Percentiles rank a stretch among this genome's conserved stretches.
Conservation (phyloP, 2,797 vertebrate species). For the Spatula versicolor region DNA sequence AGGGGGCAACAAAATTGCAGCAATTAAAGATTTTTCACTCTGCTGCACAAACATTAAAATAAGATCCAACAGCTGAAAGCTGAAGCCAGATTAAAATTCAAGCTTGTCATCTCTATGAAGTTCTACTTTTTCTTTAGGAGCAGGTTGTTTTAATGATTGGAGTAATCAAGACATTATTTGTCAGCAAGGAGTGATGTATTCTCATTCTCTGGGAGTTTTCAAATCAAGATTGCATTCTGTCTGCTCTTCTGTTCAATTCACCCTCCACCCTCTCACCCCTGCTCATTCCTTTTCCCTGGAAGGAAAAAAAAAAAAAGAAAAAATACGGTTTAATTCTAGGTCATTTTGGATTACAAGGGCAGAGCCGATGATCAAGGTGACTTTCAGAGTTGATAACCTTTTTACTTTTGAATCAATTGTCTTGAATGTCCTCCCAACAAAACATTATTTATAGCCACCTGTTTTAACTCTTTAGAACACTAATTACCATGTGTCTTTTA, state of each 20-base stretch:
- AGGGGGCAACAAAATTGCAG: background rate
- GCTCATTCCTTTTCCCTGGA: no score
- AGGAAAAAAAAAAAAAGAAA: background rate
- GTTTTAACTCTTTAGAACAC: conserved; percentile 3
- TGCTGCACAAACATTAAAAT: background rate
- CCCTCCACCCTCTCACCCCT: no score
- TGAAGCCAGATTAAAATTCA: background rate
- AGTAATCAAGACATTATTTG: background rate
- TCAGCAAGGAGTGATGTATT: background rate
- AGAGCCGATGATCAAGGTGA: background rate
- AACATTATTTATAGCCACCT: conserved; percentile 16
- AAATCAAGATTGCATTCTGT: background rate
- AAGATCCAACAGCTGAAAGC: background rate
- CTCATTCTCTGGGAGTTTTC: background rate
- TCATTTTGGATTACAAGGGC: background rate
- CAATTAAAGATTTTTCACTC: background rate
- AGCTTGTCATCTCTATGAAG: background rate
- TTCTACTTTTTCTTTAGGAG: background rate
- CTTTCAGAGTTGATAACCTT: background rate
- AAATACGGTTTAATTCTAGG: background rate
- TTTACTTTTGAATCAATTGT: conserved; percentile 18
- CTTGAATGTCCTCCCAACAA: background rate
- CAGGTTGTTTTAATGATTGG: background rate
- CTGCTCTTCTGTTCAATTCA: background rate
- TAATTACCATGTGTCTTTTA: conserved; percentile 30